These are phyloP conservation scores for Elachura formosa DNA, from an alignment of 2,113 vertebrate genomes.

Conservation along the genomic window DNA sequence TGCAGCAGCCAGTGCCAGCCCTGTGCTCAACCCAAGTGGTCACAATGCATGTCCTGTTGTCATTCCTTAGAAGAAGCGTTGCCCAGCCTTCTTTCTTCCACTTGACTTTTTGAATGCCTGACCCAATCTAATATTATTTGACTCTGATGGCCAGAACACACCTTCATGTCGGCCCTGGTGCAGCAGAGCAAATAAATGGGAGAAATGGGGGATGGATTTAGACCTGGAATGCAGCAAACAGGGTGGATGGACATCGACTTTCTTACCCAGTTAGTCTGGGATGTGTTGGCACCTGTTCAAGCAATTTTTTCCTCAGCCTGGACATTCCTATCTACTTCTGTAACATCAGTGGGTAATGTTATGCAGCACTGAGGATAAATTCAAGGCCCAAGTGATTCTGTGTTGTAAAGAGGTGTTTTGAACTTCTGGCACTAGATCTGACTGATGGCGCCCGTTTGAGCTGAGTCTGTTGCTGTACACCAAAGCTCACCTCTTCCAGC, in stretches of 20 bases:
- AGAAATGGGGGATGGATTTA: not conserved
- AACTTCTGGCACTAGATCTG: not conserved
- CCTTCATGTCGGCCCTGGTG: not conserved
- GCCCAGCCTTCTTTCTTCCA: not conserved
- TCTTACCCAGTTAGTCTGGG: not conserved
- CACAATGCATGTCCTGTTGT: not conserved
- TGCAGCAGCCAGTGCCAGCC: not conserved
- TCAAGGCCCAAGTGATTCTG: not conserved
- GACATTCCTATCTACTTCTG: conserved; percentile 7
- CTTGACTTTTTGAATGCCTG: accelerated
- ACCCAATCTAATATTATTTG: not conserved
- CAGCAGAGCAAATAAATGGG: not conserved
- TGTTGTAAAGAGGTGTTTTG: not conserved
- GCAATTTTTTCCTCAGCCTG: not conserved
- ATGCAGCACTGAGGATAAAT: not conserved
- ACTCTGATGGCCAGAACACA: not conserved
- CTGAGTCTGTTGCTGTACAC: not conserved
- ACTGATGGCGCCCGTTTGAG: not conserved
- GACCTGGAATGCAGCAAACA: not conserved
- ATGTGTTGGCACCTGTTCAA: not conserved
- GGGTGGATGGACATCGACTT: accelerated
- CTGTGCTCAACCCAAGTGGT: accelerated
- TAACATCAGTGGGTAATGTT: not conserved
- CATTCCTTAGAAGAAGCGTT: not conserved
- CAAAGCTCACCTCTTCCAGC: conserved; percentile 51